A percentile compares a stretch with the other conserved stretches of the same genome.
Evolutionary conservation across 2,888 invertebrate species (phyloP).

Genomic region (Spodoptera littoralis): DNA sequence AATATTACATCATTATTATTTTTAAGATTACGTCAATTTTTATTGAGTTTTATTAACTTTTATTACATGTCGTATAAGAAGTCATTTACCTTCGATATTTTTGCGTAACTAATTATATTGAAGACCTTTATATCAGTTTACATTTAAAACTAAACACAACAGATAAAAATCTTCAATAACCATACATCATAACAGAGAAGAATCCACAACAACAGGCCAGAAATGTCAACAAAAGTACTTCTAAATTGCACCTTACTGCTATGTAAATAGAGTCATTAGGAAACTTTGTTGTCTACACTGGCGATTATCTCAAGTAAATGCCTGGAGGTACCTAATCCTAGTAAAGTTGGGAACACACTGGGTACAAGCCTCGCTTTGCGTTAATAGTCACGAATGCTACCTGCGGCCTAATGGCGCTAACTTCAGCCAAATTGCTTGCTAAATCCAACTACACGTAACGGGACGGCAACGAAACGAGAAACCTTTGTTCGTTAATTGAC

Average conservation of each 20-base stretch:
- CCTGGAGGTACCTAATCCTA: conserved; percentile 7
- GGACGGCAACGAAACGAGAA: conserved; percentile 21
- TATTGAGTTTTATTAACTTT: conserved; percentile 11
- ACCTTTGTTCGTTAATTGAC: conserved; percentile 13
- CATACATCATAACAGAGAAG: background rate
- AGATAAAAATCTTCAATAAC: background rate
- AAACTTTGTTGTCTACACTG: background rate
- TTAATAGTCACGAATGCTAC: conserved; percentile 69
- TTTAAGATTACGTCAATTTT: conserved; percentile 15
- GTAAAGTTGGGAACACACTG: conserved; percentile 33
- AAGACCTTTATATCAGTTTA: background rate
- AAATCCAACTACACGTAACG: conserved; percentile 39
- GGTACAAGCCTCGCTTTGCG: conserved; percentile 53
- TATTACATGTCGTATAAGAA: conserved; percentile 12
- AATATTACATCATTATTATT: conserved; percentile 14
- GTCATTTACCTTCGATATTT: conserved; percentile 4
- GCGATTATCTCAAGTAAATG: conserved; percentile 14
- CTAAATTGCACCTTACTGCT: background rate
- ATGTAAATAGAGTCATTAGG: conserved; percentile 7
- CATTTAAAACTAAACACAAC: no score
- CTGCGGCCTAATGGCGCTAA: conserved; percentile 63
- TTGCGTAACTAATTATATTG: background rate
- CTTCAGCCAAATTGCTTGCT: conserved; percentile 54
- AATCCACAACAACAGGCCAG: background rate
- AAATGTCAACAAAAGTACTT: conserved; percentile 4